Conservation (phyloP, 2,797 vertebrate species). For the Poecilia wingei region DNA sequence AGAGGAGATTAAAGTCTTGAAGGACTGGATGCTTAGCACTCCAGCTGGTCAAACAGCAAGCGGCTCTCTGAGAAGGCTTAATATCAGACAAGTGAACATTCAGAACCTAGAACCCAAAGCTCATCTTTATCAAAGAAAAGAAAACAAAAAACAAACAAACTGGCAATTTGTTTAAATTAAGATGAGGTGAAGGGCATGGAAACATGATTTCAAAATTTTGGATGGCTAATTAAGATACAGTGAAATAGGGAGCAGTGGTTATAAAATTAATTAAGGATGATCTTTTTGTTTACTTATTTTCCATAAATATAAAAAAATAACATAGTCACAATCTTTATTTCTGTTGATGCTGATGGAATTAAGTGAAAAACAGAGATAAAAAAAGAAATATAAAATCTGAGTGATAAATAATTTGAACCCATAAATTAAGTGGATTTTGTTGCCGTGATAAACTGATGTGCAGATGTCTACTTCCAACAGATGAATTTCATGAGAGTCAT, state of each 20-base stretch:
- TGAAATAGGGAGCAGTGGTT: not conserved
- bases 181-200: not conserved
- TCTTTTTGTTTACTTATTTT: not conserved
- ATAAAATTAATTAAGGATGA: not conserved
- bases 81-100: not conserved
- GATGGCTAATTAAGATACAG: not conserved
- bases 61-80: not conserved
- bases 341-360: conserved; percentile 27
- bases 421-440: conserved; percentile 40
- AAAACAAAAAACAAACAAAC: not conserved
- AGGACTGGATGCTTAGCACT: not conserved
- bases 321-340: conserved; percentile 35
- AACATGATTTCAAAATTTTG: not conserved
- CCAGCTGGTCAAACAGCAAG: conserved; percentile 1
- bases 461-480: conserved; percentile 9
- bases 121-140: not conserved
- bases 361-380: not conserved
- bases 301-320: not conserved
- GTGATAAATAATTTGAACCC: conserved; percentile 47
- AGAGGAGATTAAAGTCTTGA: not conserved
- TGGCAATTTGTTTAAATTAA: not conserved
- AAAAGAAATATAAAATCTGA: not conserved
- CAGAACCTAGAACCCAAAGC: not conserved
- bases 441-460: conserved; percentile 39
- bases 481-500: conserved; percentile 19